These are phyloP conservation scores for Candoia aspera DNA, from an alignment of 2,113 vertebrate genomes.

Conservation along the genomic window DNA sequence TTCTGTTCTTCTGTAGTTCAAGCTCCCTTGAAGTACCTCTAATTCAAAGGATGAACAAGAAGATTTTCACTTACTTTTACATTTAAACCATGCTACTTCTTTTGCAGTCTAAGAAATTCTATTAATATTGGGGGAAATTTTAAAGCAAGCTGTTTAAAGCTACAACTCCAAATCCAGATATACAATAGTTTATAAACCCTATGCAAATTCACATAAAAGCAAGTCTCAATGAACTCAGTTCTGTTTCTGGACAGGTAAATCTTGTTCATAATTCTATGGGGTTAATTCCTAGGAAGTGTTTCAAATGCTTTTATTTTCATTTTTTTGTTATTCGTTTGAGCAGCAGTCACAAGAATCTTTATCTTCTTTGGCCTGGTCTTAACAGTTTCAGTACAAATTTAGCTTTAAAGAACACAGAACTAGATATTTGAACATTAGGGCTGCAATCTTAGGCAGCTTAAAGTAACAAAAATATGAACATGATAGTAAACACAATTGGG, in stretches of 20 bases:
- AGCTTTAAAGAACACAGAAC: conserved; percentile 35
- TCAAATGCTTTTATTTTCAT: background rate
- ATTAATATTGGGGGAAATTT: conserved; percentile 22
- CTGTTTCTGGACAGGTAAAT: background rate
- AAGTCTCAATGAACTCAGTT: background rate
- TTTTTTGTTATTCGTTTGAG: background rate
- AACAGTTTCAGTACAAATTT: conserved; percentile 26
- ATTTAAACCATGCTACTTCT: conserved; percentile 25
- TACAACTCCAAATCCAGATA: background rate
- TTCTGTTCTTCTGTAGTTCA: conserved; percentile 12
- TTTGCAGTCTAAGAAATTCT: conserved; percentile 37
- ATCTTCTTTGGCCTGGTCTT: background rate
- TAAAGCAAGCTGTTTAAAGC: conserved; percentile 47
- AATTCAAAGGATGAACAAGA: background rate
- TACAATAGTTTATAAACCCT: background rate
- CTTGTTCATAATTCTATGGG: background rate
- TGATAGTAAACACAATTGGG: background rate
- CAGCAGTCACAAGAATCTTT: background rate
- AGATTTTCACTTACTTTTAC: background rate
- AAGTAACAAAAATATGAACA: conserved; percentile 25
- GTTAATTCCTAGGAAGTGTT: background rate
- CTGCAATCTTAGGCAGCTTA: background rate
- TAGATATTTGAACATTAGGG: conserved; percentile 43
- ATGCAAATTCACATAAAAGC: background rate
- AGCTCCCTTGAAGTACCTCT: conserved; percentile 25